Evolutionary conservation across 2,888 invertebrate genomes (phyloP).

Genomic region (Brachynemurus nebulosus): DNA sequence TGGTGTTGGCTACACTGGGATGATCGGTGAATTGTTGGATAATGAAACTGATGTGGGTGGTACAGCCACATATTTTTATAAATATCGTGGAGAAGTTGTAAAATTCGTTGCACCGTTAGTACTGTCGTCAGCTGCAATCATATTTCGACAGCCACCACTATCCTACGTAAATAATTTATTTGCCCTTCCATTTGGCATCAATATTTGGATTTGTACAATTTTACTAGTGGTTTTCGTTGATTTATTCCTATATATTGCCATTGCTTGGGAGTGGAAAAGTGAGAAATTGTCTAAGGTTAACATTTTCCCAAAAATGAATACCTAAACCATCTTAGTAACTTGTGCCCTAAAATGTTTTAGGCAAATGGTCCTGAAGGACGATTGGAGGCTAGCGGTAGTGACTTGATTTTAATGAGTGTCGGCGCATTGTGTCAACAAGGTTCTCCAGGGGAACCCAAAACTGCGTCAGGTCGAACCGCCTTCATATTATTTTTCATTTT

Average conservation of each 20-base stretch:
- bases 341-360: background rate
- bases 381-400: slow-evolving; percentile 11
- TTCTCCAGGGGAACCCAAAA: slow-evolving; percentile 30
- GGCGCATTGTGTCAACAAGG: slow-evolving; percentile 37
- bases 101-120: background rate
- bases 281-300: too few relatives aligned
- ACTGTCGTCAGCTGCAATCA: slow-evolving; percentile 33
- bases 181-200: slow-evolving; percentile 44
- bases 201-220: slow-evolving; percentile 46
- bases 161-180: slow-evolving; percentile 53
- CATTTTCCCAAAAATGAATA: too few relatives aligned
- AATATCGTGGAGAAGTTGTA: background rate
- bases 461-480: slow-evolving; percentile 32
- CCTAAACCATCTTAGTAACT: too few relatives aligned
- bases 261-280: slow-evolving; percentile 29
- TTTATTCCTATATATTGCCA: slow-evolving; percentile 34
- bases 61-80: slow-evolving; percentile 17
- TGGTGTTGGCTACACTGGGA: slow-evolving; percentile 39
- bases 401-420: slow-evolving; percentile 30
- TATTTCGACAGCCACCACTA: slow-evolving; percentile 51
- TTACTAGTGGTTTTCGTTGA: slow-evolving; percentile 36
- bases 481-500: slow-evolving; percentile 26
- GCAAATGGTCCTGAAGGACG: background rate
- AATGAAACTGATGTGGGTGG: slow-evolving; percentile 43
- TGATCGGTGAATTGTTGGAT: slow-evolving; percentile 40